Percentiles rank a stretch among this genome's conserved stretches.
Evolutionary conservation across 2,888 invertebrate genomes (phyloP).

Genomic region (Scaptomyza caliginosa): DNA sequence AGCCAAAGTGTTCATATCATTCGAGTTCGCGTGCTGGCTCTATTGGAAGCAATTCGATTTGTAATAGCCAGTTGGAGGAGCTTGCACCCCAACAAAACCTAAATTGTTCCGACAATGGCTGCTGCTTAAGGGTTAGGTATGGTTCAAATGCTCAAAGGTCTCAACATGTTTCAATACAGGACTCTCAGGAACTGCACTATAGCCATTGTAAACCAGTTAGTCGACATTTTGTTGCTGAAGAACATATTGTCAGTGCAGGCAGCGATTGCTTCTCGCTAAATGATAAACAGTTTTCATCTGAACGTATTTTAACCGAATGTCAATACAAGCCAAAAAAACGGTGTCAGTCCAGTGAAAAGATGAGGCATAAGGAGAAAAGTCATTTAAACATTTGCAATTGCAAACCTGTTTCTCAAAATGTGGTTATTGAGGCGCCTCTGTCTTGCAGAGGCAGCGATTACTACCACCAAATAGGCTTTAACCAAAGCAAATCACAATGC

Average conservation of each 20-base stretch:
- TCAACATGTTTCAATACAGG: neutral
- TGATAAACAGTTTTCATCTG: neutral
- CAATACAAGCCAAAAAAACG: neutral
- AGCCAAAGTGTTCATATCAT: neutral
- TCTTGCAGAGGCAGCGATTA: neutral
- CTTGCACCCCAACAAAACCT: neutral
- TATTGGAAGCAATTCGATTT: neutral
- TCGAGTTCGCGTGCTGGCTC: neutral
- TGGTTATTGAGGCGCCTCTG: neutral
- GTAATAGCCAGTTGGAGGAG: no score
- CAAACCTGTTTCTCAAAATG: neutral
- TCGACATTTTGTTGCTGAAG: neutral
- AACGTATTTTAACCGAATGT: neutral
- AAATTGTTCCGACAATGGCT: conserved; percentile 29
- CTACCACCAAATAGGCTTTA: neutral
- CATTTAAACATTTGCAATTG: neutral
- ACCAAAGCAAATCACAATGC: no score
- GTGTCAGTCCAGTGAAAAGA: no score
- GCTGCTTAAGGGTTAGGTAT: conserved; percentile 3
- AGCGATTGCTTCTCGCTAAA: neutral
- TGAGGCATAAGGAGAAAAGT: neutral
- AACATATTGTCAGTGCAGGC: neutral
- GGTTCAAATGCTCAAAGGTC: conserved; percentile 8
- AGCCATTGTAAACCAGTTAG: neutral
- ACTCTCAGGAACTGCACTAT: neutral